phyloP scores from a whole-genome alignment of 2,113 vertebrate genomes.

The Forbesichthys papilliferus region DNA sequence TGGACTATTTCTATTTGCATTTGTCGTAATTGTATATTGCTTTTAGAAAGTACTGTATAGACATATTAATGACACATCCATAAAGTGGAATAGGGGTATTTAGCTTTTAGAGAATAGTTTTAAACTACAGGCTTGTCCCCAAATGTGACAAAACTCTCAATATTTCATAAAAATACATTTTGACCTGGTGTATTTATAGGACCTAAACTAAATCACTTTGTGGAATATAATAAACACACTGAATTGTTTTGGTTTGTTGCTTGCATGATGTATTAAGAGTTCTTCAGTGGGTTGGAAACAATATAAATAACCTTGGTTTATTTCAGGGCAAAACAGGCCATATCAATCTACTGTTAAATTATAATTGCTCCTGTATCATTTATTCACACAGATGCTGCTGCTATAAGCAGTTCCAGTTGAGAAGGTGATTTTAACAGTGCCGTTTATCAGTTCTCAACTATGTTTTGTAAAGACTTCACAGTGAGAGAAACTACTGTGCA shows the following conservation, averaged over 20 bases:
- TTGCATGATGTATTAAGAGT: conserved; percentile 1
- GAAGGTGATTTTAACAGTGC: background rate
- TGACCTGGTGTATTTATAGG: conserved; percentile 4
- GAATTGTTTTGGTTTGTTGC: conserved; percentile 30
- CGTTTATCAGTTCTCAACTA: background rate
- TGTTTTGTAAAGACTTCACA: conserved; percentile 5
- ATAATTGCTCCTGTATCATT: conserved; percentile 1
- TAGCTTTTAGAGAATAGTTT: conserved; percentile 4
- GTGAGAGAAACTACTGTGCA: conserved; percentile 25
- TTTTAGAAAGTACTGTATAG: conserved; percentile 70
- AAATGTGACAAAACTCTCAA: conserved; percentile 1
- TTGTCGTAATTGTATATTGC: conserved; percentile 39
- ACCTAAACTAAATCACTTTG: conserved; percentile 16
- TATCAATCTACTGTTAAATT: too few relatives aligned
- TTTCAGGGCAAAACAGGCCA: too few relatives aligned
- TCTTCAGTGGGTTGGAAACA: background rate
- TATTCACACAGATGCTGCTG: conserved; percentile 3
- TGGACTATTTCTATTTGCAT: conserved; percentile 24
- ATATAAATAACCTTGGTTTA: conserved; percentile 3
- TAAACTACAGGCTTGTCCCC: conserved; percentile 13
- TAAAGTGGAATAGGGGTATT: conserved; percentile 15
- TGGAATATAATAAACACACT: conserved; percentile 22
- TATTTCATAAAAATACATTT: background rate
- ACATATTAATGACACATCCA: conserved; percentile 63
- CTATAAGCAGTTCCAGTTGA: conserved; percentile 1